A percentile compares a stretch with the other conserved stretches of the same genome.
Evolutionary conservation across 2,797 vertebrate species (phyloP).

Genomic region (Nasua narica): DNA sequence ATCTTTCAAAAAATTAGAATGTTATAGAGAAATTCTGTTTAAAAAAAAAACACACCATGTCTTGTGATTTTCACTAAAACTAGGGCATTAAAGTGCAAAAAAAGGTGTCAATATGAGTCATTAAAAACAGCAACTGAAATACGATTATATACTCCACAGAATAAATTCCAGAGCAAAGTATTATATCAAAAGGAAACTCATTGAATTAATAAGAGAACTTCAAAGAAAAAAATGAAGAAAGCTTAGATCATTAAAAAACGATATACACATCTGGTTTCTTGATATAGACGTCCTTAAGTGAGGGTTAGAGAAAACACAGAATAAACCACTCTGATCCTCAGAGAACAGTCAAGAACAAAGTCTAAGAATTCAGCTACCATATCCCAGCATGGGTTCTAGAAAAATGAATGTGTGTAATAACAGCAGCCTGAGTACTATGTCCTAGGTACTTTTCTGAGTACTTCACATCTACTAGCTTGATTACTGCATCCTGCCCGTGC

Average conservation of each 20-base stretch:
- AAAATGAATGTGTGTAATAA: not conserved
- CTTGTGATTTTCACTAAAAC: conserved; percentile 12
- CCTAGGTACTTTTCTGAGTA: not conserved
- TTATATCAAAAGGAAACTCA: not conserved
- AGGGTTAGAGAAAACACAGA: not conserved
- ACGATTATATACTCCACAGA: not conserved
- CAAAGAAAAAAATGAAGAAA: not conserved
- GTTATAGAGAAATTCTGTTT: not conserved
- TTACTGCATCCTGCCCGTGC: not conserved
- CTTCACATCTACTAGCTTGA: not conserved
- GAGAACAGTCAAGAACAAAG: not conserved
- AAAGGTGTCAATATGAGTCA: not conserved
- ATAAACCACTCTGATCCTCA: not conserved
- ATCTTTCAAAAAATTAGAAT: not conserved
- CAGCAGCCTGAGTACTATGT: accelerated
- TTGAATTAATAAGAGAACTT: not conserved
- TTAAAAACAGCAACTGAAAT: not conserved
- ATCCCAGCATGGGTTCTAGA: not conserved
- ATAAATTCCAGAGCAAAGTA: not conserved
- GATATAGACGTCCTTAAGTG: not conserved
- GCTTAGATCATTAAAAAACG: not conserved
- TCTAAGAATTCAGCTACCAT: not conserved
- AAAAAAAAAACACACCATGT: not conserved
- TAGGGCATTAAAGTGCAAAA: not conserved
- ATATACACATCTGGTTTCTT: not conserved